These are phyloP conservation scores for Pasiphila rectangulata DNA, from an alignment of 2,888 invertebrate genomes.

Conservation along the genomic window DNA sequence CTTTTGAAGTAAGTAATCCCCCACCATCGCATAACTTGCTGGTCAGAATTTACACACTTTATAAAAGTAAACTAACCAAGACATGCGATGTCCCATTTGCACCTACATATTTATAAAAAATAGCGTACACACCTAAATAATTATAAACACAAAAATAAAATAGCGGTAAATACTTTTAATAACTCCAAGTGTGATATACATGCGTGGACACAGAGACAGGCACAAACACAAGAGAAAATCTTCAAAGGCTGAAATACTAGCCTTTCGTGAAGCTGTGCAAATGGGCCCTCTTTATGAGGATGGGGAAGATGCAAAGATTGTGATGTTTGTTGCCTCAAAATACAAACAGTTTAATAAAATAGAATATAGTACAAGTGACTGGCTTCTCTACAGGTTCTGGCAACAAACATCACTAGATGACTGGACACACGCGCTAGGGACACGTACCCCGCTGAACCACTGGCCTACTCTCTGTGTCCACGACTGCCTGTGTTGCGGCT, in stretches of 20 bases:
- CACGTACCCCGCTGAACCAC: slow-evolving; percentile 87
- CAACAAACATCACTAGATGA: slow-evolving; percentile 65
- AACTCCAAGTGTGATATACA: slow-evolving; percentile 57
- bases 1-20: slow-evolving; percentile 46
- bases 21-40: slow-evolving; percentile 67
- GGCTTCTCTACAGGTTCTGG: slow-evolving; percentile 28
- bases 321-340: slow-evolving; percentile 70
- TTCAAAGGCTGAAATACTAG: slow-evolving; percentile 47
- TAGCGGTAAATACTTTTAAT: slow-evolving; percentile 30
- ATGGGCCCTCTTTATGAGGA: slow-evolving; percentile 72
- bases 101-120: no score
- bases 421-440: slow-evolving; percentile 72
- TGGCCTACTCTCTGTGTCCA: slow-evolving; percentile 86
- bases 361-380: slow-evolving; percentile 15
- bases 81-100: slow-evolving; percentile 75
- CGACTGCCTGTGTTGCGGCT: slow-evolving; percentile 80
- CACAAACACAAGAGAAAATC: slow-evolving; percentile 49
- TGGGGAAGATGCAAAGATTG: slow-evolving; percentile 60
- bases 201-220: slow-evolving; percentile 78
- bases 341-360: background rate
- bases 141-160: slow-evolving; percentile 37
- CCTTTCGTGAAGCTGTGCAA: slow-evolving; percentile 67
- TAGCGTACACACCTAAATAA: no score
- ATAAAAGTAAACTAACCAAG: slow-evolving; percentile 44
- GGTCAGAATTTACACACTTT: background rate